Percentiles rank a stretch among this genome's conserved stretches.
Evolutionary conservation across 2,113 vertebrate genomes (phyloP).

Genomic region (Verasper variegatus): DNA sequence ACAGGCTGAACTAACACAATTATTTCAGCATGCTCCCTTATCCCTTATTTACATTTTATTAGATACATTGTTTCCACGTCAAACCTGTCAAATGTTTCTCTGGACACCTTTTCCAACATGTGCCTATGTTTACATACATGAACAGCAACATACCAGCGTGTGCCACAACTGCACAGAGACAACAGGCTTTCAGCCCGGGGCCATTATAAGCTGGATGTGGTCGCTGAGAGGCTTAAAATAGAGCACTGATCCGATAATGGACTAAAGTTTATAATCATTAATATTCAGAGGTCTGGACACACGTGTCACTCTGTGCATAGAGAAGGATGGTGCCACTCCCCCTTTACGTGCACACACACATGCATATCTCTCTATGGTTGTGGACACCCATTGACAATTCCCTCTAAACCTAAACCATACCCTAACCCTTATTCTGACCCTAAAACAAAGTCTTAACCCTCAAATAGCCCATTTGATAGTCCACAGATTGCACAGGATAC

Average conservation of each 20-base stretch:
- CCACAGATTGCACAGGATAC: too few relatives aligned
- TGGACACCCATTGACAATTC: too few relatives aligned
- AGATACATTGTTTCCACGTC: too few relatives aligned
- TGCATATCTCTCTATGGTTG: background rate
- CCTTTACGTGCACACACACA: background rate
- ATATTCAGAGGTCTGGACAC: conserved; percentile 59
- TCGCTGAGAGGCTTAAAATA: conserved; percentile 67
- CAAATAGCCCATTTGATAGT: too few relatives aligned
- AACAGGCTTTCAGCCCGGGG: conserved; percentile 35
- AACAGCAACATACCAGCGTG: background rate
- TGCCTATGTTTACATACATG: conserved; percentile 17
- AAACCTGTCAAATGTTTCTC: background rate
- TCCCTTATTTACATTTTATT: background rate
- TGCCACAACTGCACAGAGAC: conserved; percentile 26
- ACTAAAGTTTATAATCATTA: conserved; percentile 73
- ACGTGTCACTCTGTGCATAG: conserved; percentile 53
- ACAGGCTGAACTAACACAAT: background rate
- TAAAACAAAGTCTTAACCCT: too few relatives aligned
- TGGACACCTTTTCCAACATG: background rate
- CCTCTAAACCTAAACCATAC: too few relatives aligned
- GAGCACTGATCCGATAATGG: conserved; percentile 73
- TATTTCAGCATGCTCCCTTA: background rate
- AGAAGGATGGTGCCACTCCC: background rate
- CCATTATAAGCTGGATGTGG: conserved; percentile 63
- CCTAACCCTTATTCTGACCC: too few relatives aligned